Percentiles rank a stretch among this genome's conserved stretches.
These are phyloP conservation scores for Drosophila putrida DNA, from an alignment of 2,888 invertebrate genomes.

Conservation along the genomic window DNA sequence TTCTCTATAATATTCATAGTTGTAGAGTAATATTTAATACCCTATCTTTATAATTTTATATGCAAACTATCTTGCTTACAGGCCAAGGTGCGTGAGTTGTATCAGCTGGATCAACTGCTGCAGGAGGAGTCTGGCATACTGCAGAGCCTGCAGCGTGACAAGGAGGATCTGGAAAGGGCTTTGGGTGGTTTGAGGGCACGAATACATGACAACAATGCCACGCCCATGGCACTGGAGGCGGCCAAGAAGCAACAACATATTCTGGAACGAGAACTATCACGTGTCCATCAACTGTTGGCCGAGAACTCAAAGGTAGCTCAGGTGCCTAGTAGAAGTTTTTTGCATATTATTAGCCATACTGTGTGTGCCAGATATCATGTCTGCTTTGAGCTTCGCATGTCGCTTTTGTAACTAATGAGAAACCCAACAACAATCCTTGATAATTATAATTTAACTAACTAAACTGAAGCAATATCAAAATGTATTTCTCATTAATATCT, in stretches of 20 bases:
- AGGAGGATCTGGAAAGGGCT: slow-evolving; percentile 90
- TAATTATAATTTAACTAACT: slow-evolving; percentile 35
- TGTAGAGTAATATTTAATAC: no score
- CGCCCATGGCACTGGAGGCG: slow-evolving; percentile 88
- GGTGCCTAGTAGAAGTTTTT: slow-evolving; percentile 88
- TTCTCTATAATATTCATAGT: no score
- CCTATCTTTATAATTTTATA: no score
- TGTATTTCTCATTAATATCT: background rate
- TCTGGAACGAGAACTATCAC: slow-evolving; percentile 92
- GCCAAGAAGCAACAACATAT: slow-evolving; percentile 90
- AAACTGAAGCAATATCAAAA: background rate
- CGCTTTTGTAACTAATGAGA: slow-evolving; percentile 73
- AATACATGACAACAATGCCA: slow-evolving; percentile 88
- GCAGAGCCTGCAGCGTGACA: slow-evolving; percentile 91
- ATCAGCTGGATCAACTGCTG: slow-evolving; percentile 90
- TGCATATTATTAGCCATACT: slow-evolving; percentile 62
- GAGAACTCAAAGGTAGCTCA: slow-evolving; percentile 95
- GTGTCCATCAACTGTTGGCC: slow-evolving; percentile 94
- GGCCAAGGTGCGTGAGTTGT: slow-evolving; percentile 92
- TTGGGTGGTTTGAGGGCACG: slow-evolving; percentile 88
- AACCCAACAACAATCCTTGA: slow-evolving; percentile 15
- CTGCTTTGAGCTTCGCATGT: slow-evolving; percentile 73
- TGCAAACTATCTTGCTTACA: slow-evolving; percentile 61
- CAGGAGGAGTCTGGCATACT: slow-evolving; percentile 91
- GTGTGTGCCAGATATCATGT: slow-evolving; percentile 41